A percentile compares a stretch with the other conserved stretches of the same genome.
These are phyloP conservation scores for Stichodactyla mertensii DNA, from an alignment of 64 coral and sea anemone genomes.

Conservation along the genomic window DNA sequence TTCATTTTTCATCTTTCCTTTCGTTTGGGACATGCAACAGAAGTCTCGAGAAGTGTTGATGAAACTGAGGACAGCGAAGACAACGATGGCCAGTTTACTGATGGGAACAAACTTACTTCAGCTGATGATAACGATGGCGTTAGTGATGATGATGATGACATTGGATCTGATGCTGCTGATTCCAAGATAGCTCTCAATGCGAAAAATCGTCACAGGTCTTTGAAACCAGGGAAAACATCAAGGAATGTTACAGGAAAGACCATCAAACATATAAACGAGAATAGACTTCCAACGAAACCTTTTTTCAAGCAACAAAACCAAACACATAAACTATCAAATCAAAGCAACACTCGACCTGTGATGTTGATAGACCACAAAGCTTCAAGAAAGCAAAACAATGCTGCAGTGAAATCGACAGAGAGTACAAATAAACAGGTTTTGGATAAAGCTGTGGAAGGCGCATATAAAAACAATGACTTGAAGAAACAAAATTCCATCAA, in stretches of 20 bases:
- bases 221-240: background rate
- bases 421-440: background rate
- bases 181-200: conserved; percentile 5
- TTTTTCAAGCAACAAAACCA: background rate
- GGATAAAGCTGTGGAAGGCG: background rate
- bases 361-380: background rate
- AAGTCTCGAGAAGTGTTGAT: conserved; percentile 20
- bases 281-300: background rate
- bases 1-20: background rate
- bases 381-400: background rate
- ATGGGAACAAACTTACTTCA: background rate
- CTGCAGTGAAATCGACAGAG: background rate
- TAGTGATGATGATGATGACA: background rate
- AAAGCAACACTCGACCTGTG: background rate
- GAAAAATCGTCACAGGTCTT: background rate
- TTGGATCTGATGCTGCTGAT: conserved; percentile 4
- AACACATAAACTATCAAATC: background rate
- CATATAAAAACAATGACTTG: background rate
- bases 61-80: background rate
- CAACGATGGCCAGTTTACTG: background rate
- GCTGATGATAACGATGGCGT: background rate
- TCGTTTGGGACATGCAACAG: background rate
- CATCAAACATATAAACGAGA: background rate
- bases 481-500: background rate
- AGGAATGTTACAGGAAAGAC: background rate